These are phyloP conservation scores for Heliocidaris tuberculata DNA, from an alignment of 35 echinoderm and acorn worm species.

Conservation along the genomic window DNA sequence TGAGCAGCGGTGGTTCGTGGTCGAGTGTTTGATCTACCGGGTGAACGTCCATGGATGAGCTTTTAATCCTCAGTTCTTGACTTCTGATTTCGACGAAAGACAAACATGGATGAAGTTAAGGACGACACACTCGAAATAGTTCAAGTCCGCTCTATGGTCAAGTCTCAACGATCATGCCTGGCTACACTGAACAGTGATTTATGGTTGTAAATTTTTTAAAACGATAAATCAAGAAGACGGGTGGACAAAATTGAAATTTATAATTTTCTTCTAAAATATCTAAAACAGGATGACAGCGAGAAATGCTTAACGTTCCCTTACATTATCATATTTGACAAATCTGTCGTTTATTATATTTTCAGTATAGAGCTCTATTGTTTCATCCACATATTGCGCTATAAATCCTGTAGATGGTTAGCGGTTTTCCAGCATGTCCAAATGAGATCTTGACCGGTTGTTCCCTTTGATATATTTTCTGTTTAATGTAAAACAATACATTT, in stretches of 20 bases:
- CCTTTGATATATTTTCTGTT: too few species aligned
- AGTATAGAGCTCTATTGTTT: too few species aligned
- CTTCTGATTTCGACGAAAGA: neutral
- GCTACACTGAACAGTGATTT: neutral
- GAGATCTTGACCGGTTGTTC: too few species aligned
- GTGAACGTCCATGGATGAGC: neutral
- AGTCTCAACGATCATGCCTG: neutral
- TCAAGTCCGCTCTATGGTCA: neutral
- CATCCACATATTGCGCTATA: too few species aligned
- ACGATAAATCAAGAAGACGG: neutral
- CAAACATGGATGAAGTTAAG: neutral
- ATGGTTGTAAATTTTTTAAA: neutral
- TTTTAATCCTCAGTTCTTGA: conserved; percentile 12
- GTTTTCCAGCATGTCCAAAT: too few species aligned
- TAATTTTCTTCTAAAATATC: too few species aligned
- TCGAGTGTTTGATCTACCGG: conserved; percentile 31
- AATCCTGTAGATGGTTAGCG: too few species aligned
- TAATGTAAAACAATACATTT: too few species aligned
- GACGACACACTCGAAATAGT: neutral
- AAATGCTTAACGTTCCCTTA: too few species aligned
- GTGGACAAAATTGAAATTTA: neutral
- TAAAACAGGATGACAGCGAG: too few species aligned
- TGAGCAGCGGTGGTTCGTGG: neutral
- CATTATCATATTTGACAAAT: too few species aligned
- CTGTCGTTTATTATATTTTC: too few species aligned